A percentile compares a stretch with the other conserved stretches of the same genome.
phyloP scores from a whole-genome alignment of 2,797 vertebrate genomes.

The Poeciliopsis paucimaculata region DNA sequence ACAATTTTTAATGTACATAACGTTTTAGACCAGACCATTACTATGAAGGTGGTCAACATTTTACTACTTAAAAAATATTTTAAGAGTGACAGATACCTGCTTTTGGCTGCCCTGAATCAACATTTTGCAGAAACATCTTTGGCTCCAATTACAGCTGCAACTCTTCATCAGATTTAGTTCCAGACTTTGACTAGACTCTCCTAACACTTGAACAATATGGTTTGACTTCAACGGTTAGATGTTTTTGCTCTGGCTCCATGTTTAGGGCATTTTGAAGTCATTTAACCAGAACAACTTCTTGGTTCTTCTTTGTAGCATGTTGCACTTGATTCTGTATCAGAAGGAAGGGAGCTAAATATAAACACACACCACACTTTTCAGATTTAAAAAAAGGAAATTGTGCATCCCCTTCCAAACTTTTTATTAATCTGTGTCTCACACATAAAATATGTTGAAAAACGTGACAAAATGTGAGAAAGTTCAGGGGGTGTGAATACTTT shows the following conservation, averaged over 20 bases:
- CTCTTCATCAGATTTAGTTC: neutral
- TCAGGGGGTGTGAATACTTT: neutral
- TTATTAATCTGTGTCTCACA: neutral
- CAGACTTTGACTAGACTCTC: neutral
- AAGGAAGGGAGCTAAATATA: neutral
- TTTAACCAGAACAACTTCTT: neutral
- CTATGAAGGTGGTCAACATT: neutral
- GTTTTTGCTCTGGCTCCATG: neutral
- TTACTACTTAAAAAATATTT: neutral
- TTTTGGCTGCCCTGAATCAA: neutral
- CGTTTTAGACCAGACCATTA: too few species aligned
- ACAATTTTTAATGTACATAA: neutral
- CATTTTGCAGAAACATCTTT: neutral
- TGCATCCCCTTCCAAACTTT: neutral
- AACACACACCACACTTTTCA: neutral
- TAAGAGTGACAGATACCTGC: neutral
- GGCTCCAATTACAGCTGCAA: neutral
- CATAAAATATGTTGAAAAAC: neutral
- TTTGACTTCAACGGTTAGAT: neutral
- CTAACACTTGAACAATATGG: neutral
- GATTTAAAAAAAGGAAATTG: neutral
- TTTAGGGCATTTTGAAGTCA: neutral
- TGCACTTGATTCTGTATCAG: neutral
- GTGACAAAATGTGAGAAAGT: neutral
- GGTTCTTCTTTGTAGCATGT: neutral